Percentiles rank a stretch among this genome's conserved stretches.
These are phyloP conservation scores for Melanostigma gelatinosum DNA, from an alignment of 2,113 vertebrate species.

Conservation along the genomic window DNA sequence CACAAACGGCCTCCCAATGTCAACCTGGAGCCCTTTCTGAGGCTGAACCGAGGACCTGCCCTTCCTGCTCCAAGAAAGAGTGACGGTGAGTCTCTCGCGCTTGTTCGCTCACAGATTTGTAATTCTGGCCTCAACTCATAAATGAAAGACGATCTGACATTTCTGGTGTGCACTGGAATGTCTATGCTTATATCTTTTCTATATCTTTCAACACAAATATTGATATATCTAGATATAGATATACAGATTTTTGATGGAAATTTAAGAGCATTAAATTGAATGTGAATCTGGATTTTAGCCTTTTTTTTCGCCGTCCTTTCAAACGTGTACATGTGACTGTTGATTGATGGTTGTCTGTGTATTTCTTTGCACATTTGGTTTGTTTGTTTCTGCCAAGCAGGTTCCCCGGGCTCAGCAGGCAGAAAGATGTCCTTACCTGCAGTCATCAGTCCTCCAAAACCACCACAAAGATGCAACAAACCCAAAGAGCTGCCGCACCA, in stretches of 20 bases:
- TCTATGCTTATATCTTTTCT: not conserved
- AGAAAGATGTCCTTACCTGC: slow-evolving; percentile 31
- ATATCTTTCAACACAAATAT: not conserved
- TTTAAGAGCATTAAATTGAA: not conserved
- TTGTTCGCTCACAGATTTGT: not conserved
- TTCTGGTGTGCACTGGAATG: not conserved
- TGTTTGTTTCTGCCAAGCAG: slow-evolving; percentile 4
- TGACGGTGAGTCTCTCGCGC: slow-evolving; percentile 56
- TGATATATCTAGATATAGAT: too few relatives aligned
- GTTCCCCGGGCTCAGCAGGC: not conserved
- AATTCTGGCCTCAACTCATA: not conserved
- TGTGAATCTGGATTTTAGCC: not conserved
- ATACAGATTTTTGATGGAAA: not conserved
- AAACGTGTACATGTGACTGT: too few relatives aligned
- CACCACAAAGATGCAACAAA: slow-evolving; percentile 63
- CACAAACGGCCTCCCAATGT: slow-evolving; percentile 82
- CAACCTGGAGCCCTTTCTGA: slow-evolving; percentile 76
- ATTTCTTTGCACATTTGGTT: not conserved
- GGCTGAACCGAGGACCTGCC: slow-evolving; percentile 13
- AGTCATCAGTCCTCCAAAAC: slow-evolving; percentile 43
- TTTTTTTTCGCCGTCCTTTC: not conserved
- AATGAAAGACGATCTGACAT: not conserved
- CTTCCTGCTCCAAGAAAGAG: not conserved
- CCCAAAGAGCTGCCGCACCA: slow-evolving; percentile 52
- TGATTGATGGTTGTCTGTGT: not conserved